Base-by-base conservation (phyloP, 2,888 invertebrate genomes). In the Plebejus argus region DNA sequence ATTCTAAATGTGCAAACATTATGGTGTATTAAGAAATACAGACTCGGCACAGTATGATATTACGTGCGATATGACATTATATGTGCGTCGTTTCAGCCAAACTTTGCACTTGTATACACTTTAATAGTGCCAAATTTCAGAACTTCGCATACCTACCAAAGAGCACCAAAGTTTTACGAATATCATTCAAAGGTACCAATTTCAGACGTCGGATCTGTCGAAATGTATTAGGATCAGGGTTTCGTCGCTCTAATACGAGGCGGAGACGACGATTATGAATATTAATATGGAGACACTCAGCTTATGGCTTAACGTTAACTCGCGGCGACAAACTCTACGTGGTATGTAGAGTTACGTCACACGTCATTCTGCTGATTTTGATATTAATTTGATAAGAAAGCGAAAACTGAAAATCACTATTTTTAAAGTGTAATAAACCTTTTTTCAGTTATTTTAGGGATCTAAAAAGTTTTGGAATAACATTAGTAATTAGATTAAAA, bases 211-310 rank as follows among this genome's bases (percentile, higher is more conserved):
- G 79, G 82, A 82, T 83, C 82, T 83, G 84, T 83, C 84, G 84
- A 84, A 85, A 84, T 85, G 84, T 84, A 86, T 86, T 85, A 86
- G 81, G 83, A 83, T 85, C 85, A 85, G 82, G 83, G 83, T 85
- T 83, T 83, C 82, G 79, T 76, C 80, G 78, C 80, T 82, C 76
- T 81, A 83, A 83, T 85, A 84, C 84, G 82, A 83, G 80, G 82
- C 82, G 80, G 82, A 82, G 84, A 82, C 83, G 81, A 79, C 81
- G 85, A 87, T 88, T 88, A 89, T 89, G 89, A 89, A 89, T 89
- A 93, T 93, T 93, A 92, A 93, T 93, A 90, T 83, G 86, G 84
- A 84, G 89, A 89, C 90, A 88, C 88, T 87, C 84, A 85, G 88
- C 87, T 88, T 90, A 83, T 86, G 89, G 87, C 85, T 87, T 86